Base-by-base conservation (phyloP, 2,113 vertebrate genomes). In the Chrysochloris asiatica region DNA sequence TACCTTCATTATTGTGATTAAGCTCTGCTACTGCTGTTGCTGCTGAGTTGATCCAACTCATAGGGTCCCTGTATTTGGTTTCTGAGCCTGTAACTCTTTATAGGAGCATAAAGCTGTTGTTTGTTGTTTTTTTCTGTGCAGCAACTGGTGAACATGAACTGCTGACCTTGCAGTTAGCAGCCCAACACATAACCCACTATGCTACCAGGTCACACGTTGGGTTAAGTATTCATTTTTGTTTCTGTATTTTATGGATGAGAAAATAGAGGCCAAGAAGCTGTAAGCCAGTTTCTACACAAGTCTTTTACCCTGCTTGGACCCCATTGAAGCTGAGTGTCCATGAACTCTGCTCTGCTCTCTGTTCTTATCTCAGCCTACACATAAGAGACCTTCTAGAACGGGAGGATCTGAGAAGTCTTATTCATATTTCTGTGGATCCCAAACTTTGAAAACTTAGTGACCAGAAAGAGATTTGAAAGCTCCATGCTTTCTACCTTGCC, bases 1-100 rank as follows among this genome's bases (percentile, higher is more conserved):
- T 59, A 47, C n/a, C 75, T 77, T 79, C 41, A 86, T 79, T 83
- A 90, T 83, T 30, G 52, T 75, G 28, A 69, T 63, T 67, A 63
- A 83, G 75, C 83, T n/a, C n/a, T n/a, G n/a, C n/a, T n/a, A n/a
- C n/a, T n/a, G n/a, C n/a, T n/a, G n/a, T n/a, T n/a, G n/a, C n/a
- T n/a, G n/a, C n/a, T n/a, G n/a, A n/a, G n/a, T n/a, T n/a, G n/a
- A n/a, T n/a, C n/a, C n/a, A n/a, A n/a, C n/a, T n/a, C n/a, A n/a
- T n/a, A n/a, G n/a, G n/a, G n/a, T n/a, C n/a, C n/a, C n/a, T n/a
- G n/a, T n/a, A n/a, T n/a, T n/a, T n/a, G n/a, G n/a, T n/a, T n/a
- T n/a, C n/a, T n/a, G n/a, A n/a, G n/a, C n/a, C n/a, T n/a, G n/a
- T n/a, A n/a, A n/a, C n/a, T n/a, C n/a, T n/a, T n/a, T n/a, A n/a